Conservation (phyloP, 2,113 vertebrate genomes). For the Aspidoscelis tigris region DNA sequence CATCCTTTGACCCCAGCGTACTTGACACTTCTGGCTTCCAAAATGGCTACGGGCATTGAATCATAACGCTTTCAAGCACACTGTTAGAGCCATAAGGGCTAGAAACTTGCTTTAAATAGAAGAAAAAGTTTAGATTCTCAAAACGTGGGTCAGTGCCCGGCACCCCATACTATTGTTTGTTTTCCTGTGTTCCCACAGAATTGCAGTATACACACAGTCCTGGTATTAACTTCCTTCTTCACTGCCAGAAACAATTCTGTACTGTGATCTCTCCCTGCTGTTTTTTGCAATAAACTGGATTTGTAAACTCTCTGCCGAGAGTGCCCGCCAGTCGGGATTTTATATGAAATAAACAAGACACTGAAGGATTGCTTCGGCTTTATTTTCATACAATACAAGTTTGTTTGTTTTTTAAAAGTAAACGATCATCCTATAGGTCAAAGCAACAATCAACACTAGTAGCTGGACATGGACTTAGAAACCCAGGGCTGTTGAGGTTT, state of each 20-base stretch:
- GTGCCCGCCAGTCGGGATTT: conserved; percentile 21
- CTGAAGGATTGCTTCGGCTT: conserved; percentile 31
- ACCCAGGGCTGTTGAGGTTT: background rate
- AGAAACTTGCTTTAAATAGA: conserved; percentile 1
- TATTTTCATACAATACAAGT: conserved; percentile 17
- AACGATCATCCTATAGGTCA: background rate
- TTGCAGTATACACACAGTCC: conserved; percentile 16
- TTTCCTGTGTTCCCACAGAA: background rate
- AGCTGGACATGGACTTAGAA: background rate
- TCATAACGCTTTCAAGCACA: background rate
- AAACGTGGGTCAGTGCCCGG: background rate
- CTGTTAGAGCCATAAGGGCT: conserved; percentile 15
- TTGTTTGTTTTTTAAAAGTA: background rate
- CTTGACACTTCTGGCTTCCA: background rate
- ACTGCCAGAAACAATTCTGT: conserved; percentile 15
- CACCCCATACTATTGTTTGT: background rate
- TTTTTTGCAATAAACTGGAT: conserved; percentile 30
- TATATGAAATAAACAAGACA: conserved; percentile 35
- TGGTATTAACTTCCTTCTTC: background rate
- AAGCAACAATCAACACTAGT: background rate
- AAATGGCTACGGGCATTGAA: background rate
- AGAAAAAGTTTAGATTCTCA: conserved; percentile 1
- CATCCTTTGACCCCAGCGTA: background rate
- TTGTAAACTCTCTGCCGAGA: conserved; percentile 22
- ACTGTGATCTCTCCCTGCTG: conserved; percentile 12